Evolutionary conservation across 37 sponge, comb jelly and placozoan genomes (phyloP).

Genomic region (Theonella swinhoei): DNA sequence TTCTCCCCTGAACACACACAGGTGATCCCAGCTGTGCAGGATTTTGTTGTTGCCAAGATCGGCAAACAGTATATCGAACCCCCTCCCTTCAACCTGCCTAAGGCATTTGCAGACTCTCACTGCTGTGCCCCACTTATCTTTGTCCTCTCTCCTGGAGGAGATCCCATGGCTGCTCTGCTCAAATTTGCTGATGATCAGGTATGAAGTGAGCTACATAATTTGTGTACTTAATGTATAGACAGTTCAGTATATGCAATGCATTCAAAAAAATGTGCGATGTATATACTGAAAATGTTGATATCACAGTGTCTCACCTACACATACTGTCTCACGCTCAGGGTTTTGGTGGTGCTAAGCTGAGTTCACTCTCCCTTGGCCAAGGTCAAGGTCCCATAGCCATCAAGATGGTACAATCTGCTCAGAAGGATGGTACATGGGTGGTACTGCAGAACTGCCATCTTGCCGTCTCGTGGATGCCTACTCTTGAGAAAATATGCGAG

Average conservation of each 20-base stretch:
- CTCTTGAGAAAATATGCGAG: constrained; percentile 95
- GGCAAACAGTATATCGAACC: constrained; percentile 91
- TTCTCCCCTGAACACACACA: too few species aligned
- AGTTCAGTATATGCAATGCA: too few species aligned
- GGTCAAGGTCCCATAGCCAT: constrained; percentile 99
- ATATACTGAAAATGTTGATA: too few species aligned
- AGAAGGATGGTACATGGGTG: constrained; percentile 98
- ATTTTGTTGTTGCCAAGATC: constrained; percentile 89
- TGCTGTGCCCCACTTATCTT: constrained; percentile 97
- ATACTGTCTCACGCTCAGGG: too few species aligned
- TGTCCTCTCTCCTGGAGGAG: constrained; percentile 97
- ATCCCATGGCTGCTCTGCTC: constrained; percentile 96
- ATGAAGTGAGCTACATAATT: too few species aligned
- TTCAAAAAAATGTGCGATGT: too few species aligned
- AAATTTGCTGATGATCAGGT: constrained; percentile 99
- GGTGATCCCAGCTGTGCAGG: constrained; percentile 92
- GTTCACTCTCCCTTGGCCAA: constrained; percentile 96
- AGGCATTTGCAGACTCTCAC: constrained; percentile 95
- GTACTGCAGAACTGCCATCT: constrained; percentile 99
- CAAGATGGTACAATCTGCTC: constrained; percentile 93
- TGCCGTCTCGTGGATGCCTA: constrained; percentile 99
- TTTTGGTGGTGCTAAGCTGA: constrained; percentile 94
- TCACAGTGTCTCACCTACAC: too few species aligned
- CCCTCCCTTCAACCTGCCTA: constrained; percentile 96
- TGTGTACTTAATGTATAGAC: too few species aligned